These are phyloP conservation scores for Onychorhynchus coronatus DNA, from an alignment of 2,113 vertebrate genomes.

Conservation along the genomic window DNA sequence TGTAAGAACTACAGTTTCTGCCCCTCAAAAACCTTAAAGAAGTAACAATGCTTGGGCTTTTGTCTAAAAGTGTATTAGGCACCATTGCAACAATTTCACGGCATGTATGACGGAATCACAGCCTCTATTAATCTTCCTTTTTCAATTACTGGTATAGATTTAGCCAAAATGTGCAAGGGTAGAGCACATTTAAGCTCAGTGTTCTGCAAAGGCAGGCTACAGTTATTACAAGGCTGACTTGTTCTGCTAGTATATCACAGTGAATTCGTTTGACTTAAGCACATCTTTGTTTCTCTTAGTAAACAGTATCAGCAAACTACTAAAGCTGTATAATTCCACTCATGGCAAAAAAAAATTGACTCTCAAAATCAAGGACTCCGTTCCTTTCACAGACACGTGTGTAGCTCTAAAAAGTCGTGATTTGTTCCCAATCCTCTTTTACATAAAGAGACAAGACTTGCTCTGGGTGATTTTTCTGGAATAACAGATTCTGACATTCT, in stretches of 20 bases:
- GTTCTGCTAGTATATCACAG: background rate
- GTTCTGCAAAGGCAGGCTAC: background rate
- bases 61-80: background rate
- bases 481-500: background rate
- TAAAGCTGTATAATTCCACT: background rate
- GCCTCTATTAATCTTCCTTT: background rate
- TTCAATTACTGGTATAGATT: background rate
- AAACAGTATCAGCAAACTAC: background rate
- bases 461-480: background rate
- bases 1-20: background rate
- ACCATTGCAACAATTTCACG: background rate
- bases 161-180: background rate
- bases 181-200: background rate
- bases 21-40: rapidly evolving
- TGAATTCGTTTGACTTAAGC: background rate
- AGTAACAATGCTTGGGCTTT: background rate
- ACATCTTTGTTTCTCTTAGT: background rate
- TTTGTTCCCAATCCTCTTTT: background rate
- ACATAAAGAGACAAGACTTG: background rate
- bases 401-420: background rate
- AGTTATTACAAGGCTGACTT: background rate
- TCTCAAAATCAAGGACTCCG: background rate
- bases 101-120: background rate
- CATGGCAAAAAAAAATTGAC: background rate
- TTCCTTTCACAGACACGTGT: background rate